Evolutionary conservation across 2,888 invertebrate species (phyloP), one percentile per base, ranked within the genome.

Genomic region (Pseudolycoriella hygida): DNA sequence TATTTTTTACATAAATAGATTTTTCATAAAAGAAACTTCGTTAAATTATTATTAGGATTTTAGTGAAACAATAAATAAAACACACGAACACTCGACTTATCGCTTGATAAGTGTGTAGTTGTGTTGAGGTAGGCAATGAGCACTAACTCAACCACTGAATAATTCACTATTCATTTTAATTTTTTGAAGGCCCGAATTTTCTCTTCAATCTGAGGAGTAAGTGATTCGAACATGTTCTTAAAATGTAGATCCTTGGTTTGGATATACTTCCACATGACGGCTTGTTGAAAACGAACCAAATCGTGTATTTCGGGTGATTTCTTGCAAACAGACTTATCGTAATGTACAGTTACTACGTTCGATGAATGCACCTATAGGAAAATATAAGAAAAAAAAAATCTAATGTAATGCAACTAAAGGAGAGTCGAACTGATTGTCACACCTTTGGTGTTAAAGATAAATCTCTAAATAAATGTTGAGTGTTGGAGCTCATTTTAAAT

Each of bases 181-280:
- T 25, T 25, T 25, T 44, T 40, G 17, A 40, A 44, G 39, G 25
- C 44, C 17, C 31, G 19, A 11, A 44, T 44, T 44, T 44, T 44
- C 17, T 40, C 44, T 31, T 44, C 44, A 17, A 44, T 44, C 40
- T 44, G 44, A n/a, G 44, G 44, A 10, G 40, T 44, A 2, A 44
- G n/a, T 12, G 44, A 39, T n/a, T 44, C 40, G 5, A 31, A 39
- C 44, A 44, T 44, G 14, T 44, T 39, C 10, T 39, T 25, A 20
- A 31, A 44, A 12, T 44, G 32, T 12, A 30, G 38, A 20, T 44
- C 44, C n/a, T 44, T 39, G 4, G 44, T 44, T 30, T 44, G 44
- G 12, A 44, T 20, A 15, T 44, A 44, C 11, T 44, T 44, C 17
- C 20, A 12, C 44, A 44, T 44, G 12, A 44, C 18, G 10, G 44